phyloP scores from a whole-genome alignment of 1,140 invertebrate genomes.

The Acromyrmex echinatior region DNA sequence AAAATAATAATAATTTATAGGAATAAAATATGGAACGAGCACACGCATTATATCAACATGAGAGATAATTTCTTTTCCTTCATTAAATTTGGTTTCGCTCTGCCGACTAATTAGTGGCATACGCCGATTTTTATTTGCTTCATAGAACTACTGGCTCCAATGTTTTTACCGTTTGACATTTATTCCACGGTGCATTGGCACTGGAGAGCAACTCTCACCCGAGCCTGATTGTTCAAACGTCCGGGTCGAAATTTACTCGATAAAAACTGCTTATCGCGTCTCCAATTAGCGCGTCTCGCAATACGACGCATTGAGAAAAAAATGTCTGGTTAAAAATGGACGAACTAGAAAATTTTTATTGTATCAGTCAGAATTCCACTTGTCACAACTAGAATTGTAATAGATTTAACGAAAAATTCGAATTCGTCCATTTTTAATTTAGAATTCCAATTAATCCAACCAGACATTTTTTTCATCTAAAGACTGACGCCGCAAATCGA shows the following conservation, averaged over 20 bases:
- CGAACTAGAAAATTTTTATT: no score
- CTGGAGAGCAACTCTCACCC: conserved; percentile 7
- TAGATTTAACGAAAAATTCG: no score
- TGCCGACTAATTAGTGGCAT: background rate
- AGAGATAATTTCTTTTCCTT: background rate
- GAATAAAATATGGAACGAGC: background rate
- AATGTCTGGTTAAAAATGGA: no score
- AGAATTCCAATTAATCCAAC: no score
- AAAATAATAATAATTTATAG: background rate
- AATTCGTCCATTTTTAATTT: no score
- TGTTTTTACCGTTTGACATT: conserved; percentile 16
- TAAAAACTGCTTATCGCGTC: background rate
- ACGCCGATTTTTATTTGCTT: background rate
- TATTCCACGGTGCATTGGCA: background rate
- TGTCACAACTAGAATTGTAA: no score
- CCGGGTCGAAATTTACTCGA: background rate
- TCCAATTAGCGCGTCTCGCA: background rate
- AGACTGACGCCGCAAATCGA: background rate
- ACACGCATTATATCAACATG: background rate
- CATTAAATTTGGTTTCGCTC: background rate
- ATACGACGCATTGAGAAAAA: no score
- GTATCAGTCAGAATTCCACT: no score
- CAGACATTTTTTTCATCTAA: no score
- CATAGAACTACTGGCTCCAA: background rate
- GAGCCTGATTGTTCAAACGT: conserved; percentile 22